A percentile compares a stretch with the other conserved stretches of the same genome.
Conservation (phyloP, 2,113 vertebrate genomes). For the Acanthisitta chloris region DNA sequence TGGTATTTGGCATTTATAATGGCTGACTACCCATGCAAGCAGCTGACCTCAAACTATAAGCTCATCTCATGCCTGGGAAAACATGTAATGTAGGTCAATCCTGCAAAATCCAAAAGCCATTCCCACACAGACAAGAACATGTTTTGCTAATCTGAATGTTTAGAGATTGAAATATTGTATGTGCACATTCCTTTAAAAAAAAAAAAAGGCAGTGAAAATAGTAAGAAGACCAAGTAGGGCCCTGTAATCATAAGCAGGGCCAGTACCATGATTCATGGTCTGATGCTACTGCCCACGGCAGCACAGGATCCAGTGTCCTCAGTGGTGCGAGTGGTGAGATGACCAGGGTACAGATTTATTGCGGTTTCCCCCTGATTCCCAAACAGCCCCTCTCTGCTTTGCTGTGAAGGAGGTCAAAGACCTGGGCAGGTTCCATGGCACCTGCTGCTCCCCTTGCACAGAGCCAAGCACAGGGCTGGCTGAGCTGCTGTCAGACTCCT, state of each 20-base stretch:
- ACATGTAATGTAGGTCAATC: not conserved
- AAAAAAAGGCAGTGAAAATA: not conserved
- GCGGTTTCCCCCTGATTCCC: not conserved
- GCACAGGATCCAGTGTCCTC: not conserved
- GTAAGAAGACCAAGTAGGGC: not conserved
- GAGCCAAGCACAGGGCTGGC: not conserved
- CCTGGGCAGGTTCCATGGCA: not conserved
- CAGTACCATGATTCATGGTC: not conserved
- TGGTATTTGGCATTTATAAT: not conserved
- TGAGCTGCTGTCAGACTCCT: accelerated
- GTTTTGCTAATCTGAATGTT: not conserved
- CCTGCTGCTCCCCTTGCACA: not conserved
- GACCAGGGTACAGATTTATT: not conserved
- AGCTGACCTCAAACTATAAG: not conserved
- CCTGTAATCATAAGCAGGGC: not conserved
- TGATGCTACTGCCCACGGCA: accelerated
- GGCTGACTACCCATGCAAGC: not conserved
- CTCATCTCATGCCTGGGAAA: not conserved
- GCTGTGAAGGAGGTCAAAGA: not conserved
- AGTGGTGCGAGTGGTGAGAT: not conserved
- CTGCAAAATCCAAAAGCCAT: not conserved
- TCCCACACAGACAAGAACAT: not conserved
- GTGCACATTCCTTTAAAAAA: not conserved
- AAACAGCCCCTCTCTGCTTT: not conserved
- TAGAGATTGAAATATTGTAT: not conserved